Evolutionary conservation across 2,888 invertebrate genomes (phyloP).

Genomic region (Belgica antarctica): DNA sequence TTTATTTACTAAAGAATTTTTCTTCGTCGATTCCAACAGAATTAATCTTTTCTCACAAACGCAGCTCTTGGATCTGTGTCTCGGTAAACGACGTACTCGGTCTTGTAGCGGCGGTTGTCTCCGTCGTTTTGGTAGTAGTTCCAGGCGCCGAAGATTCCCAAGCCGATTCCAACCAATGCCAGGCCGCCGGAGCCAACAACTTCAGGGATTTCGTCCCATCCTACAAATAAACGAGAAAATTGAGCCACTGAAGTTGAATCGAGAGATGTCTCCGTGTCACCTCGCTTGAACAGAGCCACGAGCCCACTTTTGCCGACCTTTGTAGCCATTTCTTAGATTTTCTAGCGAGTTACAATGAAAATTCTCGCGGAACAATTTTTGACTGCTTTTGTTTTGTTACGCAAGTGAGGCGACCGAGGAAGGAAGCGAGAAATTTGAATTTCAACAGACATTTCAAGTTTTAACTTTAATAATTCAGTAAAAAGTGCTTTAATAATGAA

Average conservation of each 20-base stretch:
- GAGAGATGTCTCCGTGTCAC: slow-evolving; percentile 41
- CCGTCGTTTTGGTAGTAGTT: slow-evolving; percentile 62
- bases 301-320: slow-evolving; percentile 49
- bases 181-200: slow-evolving; percentile 62
- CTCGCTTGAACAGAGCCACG: slow-evolving; percentile 51
- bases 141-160: slow-evolving; percentile 56
- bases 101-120: slow-evolving; percentile 66
- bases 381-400: background rate
- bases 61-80: slow-evolving; percentile 66
- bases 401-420: slow-evolving; percentile 12
- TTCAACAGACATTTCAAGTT: slow-evolving; percentile 11
- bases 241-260: background rate
- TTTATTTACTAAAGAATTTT: slow-evolving; percentile 14
- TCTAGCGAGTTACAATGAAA: background rate
- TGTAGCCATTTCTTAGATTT: slow-evolving; percentile 46
- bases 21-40: slow-evolving; percentile 8
- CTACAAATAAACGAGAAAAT: too few species aligned
- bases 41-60: slow-evolving; percentile 59
- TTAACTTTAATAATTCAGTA: background rate
- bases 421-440: slow-evolving; percentile 1
- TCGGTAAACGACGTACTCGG: slow-evolving; percentile 63
- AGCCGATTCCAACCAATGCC: slow-evolving; percentile 60
- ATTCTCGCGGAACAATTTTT: slow-evolving; percentile 4
- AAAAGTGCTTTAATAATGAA: too few species aligned
- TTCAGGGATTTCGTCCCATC: slow-evolving; percentile 72